Percentiles rank a stretch among this genome's conserved stretches.
These are phyloP conservation scores for Isaurus tuberculatus DNA, from an alignment of 92 coral and sea anemone genomes.

Conservation along the genomic window DNA sequence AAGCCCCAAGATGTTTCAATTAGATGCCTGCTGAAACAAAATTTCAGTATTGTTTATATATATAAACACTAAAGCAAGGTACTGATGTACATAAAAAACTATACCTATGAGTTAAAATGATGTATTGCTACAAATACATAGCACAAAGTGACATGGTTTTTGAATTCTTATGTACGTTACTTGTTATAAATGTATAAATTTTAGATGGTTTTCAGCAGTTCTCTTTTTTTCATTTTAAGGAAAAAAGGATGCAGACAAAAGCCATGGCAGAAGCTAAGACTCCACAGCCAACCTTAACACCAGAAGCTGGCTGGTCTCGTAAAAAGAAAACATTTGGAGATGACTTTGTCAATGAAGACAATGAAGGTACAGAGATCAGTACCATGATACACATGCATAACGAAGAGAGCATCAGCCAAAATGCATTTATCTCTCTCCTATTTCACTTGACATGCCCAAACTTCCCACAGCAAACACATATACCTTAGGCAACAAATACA, in stretches of 20 bases:
- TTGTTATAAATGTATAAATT: too few relatives aligned
- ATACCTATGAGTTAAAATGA: too few relatives aligned
- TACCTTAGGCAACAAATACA: conserved; percentile 13
- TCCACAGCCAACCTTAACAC: background rate
- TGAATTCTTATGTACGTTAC: background rate
- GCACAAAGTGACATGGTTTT: background rate
- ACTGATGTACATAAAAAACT: too few relatives aligned
- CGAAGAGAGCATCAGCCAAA: conserved; percentile 9
- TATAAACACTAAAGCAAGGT: too few relatives aligned
- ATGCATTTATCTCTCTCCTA: conserved; percentile 21
- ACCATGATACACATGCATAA: conserved; percentile 17
- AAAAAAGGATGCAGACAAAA: background rate
- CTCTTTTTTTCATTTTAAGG: background rate
- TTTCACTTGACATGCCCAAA: background rate
- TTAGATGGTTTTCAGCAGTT: background rate
- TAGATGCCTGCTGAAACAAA: too few relatives aligned
- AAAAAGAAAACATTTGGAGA: background rate
- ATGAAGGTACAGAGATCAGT: background rate
- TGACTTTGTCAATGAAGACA: background rate
- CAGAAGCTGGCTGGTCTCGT: background rate
- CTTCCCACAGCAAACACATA: conserved; percentile 8
- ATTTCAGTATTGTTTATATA: too few relatives aligned
- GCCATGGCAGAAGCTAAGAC: background rate
- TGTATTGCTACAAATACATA: too few relatives aligned
- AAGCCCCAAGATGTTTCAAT: too few relatives aligned